phyloP scores from a whole-genome alignment of 2,113 vertebrate species.

The Thermophis baileyi region DNA sequence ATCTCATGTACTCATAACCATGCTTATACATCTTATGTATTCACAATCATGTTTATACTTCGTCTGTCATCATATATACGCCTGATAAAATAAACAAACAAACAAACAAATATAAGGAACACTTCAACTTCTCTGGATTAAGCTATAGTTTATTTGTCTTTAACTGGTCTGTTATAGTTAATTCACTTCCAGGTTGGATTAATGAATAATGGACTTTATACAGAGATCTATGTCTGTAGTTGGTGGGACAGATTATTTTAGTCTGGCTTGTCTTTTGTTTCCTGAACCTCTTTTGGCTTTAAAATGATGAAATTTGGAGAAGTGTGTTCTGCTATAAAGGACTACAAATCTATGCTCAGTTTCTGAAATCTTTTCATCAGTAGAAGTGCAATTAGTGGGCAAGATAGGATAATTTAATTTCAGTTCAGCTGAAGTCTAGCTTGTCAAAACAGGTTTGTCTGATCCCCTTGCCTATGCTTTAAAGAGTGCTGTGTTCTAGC shows the following conservation, averaged over 20 bases:
- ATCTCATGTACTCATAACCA: too few species aligned
- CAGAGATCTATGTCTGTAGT: background rate
- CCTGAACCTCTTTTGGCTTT: background rate
- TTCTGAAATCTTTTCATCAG: background rate
- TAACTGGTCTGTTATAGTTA: background rate
- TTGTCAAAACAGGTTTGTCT: background rate
- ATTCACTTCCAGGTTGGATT: background rate
- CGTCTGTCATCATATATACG: too few species aligned
- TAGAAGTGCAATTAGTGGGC: background rate
- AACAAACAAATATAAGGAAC: too few species aligned
- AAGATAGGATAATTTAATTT: background rate
- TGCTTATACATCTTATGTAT: too few species aligned
- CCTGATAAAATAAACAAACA: too few species aligned
- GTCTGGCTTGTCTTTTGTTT: background rate
- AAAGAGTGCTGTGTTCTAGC: background rate
- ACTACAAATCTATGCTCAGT: background rate
- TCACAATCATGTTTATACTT: too few species aligned
- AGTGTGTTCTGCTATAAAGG: background rate
- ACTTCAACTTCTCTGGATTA: background rate
- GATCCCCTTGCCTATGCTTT: background rate
- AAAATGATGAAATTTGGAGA: background rate
- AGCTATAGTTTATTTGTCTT: background rate
- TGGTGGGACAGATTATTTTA: background rate
- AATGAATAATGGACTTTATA: background rate
- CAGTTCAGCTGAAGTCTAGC: background rate